Percentiles rank a stretch among this genome's conserved stretches.
Evolutionary conservation across 2,797 vertebrate species (phyloP).

Genomic region (Poeciliopsis infans): DNA sequence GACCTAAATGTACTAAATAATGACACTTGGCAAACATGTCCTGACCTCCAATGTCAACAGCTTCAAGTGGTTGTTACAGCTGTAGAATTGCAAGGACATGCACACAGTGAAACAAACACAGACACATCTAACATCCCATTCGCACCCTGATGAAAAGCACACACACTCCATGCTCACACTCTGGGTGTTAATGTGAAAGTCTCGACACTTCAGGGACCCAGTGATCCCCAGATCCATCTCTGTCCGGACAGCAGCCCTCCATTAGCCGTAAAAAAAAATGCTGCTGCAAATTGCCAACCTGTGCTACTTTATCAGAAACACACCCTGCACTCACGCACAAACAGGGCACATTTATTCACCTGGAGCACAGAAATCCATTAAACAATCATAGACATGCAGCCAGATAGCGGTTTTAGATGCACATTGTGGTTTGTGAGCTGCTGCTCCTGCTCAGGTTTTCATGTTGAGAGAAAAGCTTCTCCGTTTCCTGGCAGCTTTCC

Average conservation of each 20-base stretch:
- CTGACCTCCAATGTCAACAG: conserved; percentile 13
- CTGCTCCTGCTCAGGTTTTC: background rate
- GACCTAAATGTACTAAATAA: conserved; percentile 9
- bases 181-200: conserved; percentile 67
- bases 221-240: conserved; percentile 64
- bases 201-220: conserved; percentile 69
- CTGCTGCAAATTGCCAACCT: conserved; percentile 16
- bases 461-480: background rate
- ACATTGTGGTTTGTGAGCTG: background rate
- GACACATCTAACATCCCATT: conserved; percentile 34
- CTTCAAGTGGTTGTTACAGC: conserved; percentile 1
- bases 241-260: conserved; percentile 56
- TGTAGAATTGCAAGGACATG: conserved; percentile 17
- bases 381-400: conserved; percentile 1
- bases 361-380: background rate
- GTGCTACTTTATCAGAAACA: conserved; percentile 29
- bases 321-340: conserved; percentile 17
- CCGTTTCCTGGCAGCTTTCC: conserved; percentile 1
- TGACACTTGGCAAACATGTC: conserved; percentile 16
- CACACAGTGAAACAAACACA: conserved; percentile 16
- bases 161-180: conserved; percentile 37
- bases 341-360: conserved; percentile 19
- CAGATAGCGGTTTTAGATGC: background rate
- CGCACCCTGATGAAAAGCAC: conserved; percentile 33
- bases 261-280: conserved; percentile 49